These are phyloP conservation scores for Muntiacus reevesi DNA, from an alignment of 2,113 vertebrate genomes.

Conservation along the genomic window DNA sequence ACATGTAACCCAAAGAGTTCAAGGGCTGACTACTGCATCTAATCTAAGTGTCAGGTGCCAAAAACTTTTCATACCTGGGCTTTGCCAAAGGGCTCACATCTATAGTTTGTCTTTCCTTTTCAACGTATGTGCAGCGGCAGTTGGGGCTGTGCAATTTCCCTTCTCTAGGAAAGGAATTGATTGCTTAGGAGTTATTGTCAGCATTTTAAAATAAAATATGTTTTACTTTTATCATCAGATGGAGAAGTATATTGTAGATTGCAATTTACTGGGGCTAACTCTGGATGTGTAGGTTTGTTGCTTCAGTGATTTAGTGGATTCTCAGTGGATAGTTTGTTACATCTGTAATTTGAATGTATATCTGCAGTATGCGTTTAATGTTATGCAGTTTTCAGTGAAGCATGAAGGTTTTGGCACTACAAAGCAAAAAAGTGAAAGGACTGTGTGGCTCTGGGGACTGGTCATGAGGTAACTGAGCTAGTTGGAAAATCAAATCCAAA, in stretches of 20 bases:
- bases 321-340: slow-evolving; percentile 55
- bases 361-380: slow-evolving; percentile 50
- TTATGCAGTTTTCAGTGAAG: slow-evolving; percentile 65
- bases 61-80: neutral
- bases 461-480: slow-evolving; percentile 34
- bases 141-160: slow-evolving; percentile 5
- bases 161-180: slow-evolving; percentile 42
- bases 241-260: slow-evolving; percentile 39
- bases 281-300: slow-evolving; percentile 37
- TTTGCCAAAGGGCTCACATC: slow-evolving; percentile 9
- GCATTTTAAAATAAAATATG: slow-evolving; percentile 58
- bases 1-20: neutral
- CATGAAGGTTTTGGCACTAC: slow-evolving; percentile 53
- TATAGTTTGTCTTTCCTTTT: slow-evolving; percentile 2
- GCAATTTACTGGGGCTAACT: slow-evolving; percentile 48
- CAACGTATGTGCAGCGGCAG: neutral
- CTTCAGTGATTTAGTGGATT: slow-evolving; percentile 45
- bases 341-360: slow-evolving; percentile 62
- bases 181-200: slow-evolving; percentile 49
- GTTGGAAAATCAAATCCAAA: slow-evolving; percentile 44
- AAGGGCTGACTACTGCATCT: neutral
- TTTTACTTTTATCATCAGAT: slow-evolving; percentile 63
- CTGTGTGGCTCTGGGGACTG: slow-evolving; percentile 26
- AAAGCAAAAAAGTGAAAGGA: slow-evolving; percentile 43
- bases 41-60: neutral